Conservation (phyloP, 2,797 vertebrate genomes). For the Acomys russatus region DNA sequence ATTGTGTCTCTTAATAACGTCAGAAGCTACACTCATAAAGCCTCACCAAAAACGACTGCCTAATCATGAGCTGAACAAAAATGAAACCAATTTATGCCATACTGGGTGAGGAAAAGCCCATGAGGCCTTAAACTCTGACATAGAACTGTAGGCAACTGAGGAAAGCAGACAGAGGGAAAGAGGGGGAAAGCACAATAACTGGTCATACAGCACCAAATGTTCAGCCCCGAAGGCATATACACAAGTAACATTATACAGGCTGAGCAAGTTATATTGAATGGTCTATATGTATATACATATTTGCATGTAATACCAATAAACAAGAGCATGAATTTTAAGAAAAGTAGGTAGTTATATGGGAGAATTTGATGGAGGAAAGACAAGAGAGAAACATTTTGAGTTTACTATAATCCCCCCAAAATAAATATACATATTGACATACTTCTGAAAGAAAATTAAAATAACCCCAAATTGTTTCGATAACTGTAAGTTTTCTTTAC, state of each 20-base stretch:
- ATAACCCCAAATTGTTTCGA: neutral
- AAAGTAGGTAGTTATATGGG: neutral
- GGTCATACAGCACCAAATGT: neutral
- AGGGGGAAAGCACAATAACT: neutral
- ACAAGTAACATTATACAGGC: neutral
- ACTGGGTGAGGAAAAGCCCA: neutral
- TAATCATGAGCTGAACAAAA: neutral
- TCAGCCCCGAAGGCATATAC: too few species aligned
- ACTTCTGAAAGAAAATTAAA: neutral
- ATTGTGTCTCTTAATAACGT: too few species aligned
- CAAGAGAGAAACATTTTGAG: neutral
- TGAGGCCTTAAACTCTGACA: neutral
- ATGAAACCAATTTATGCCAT: neutral
- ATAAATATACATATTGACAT: neutral
- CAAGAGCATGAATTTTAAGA: neutral
- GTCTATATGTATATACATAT: too few species aligned
- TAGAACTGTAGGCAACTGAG: neutral
- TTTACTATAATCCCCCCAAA: neutral
- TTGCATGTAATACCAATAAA: too few species aligned
- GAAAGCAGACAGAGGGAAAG: neutral
- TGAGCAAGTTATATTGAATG: too few species aligned
- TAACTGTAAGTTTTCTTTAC: neutral
- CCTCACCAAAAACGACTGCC: neutral
- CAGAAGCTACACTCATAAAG: neutral
- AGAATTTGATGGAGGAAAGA: neutral